A percentile compares a stretch with the other conserved stretches of the same genome.
phyloP scores from a whole-genome alignment of 2,113 vertebrate species.

The Campylorhamphus procurvoides region DNA sequence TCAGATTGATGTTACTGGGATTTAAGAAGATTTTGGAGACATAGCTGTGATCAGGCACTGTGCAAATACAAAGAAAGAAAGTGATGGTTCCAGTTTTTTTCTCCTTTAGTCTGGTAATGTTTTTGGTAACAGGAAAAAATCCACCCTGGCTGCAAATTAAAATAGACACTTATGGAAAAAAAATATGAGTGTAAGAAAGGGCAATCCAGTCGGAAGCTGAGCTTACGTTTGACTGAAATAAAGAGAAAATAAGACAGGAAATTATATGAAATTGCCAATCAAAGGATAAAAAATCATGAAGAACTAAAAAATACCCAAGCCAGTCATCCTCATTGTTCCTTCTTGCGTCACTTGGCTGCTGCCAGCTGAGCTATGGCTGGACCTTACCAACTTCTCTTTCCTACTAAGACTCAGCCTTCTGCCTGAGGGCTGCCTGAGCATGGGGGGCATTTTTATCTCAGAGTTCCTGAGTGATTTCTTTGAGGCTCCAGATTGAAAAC shows the following conservation, averaged over 20 bases:
- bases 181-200: neutral
- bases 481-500: neutral
- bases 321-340: neutral
- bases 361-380: neutral
- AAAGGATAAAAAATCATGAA: neutral
- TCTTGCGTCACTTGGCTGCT: neutral
- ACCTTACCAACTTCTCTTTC: neutral
- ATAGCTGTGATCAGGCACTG: neutral
- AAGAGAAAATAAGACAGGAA: neutral
- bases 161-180: neutral
- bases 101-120: neutral
- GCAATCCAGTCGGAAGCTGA: neutral
- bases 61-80: neutral
- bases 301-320: neutral
- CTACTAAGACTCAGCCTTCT: neutral
- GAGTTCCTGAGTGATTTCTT: neutral
- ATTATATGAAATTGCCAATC: neutral
- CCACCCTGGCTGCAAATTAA: neutral
- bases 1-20: neutral
- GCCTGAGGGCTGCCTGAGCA: neutral
- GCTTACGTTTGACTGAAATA: neutral
- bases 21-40: neutral
- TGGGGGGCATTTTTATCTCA: fast-evolving
- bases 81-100: neutral
- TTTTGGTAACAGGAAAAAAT: neutral